phyloP scores from a whole-genome alignment of 2,888 invertebrate species.

The Limnephilus auricula region DNA sequence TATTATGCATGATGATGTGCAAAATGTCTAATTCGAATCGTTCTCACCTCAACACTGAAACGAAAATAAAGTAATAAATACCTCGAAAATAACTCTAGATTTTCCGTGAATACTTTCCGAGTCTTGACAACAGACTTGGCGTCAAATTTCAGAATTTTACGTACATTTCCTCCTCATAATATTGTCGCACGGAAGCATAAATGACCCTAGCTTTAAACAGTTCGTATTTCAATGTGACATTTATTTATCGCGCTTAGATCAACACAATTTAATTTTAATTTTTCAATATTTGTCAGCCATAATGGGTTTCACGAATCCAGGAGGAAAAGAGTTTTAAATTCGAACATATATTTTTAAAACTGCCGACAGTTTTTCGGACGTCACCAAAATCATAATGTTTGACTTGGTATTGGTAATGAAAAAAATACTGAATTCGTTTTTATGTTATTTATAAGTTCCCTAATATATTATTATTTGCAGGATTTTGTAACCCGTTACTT shows the following conservation, averaged over 20 bases:
- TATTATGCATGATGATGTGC: background rate
- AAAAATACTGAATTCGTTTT: background rate
- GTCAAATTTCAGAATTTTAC: background rate
- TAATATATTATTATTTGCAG: too few relatives aligned
- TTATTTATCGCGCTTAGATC: background rate
- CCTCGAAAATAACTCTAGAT: conserved; percentile 3
- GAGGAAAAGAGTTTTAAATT: background rate
- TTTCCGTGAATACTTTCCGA: background rate
- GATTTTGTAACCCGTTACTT: too few relatives aligned
- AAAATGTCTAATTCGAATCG: background rate
- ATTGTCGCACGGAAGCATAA: background rate
- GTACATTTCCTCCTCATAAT: background rate
- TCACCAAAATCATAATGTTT: background rate
- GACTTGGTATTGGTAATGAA: background rate
- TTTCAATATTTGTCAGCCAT: background rate
- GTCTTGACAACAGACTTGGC: conserved; percentile 20
- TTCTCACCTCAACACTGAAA: conserved; percentile 19
- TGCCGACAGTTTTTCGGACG: background rate
- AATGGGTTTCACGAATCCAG: background rate
- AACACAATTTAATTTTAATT: background rate
- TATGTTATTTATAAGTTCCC: too few relatives aligned
- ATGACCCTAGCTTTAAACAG: conserved; percentile 5
- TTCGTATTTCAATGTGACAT: conserved; percentile 24
- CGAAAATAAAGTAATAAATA: conserved; percentile 32
- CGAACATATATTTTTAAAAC: background rate